Evolutionary conservation across 92 coral and sea anemone genomes (phyloP).

Genomic region (Plumapathes pennacea): DNA sequence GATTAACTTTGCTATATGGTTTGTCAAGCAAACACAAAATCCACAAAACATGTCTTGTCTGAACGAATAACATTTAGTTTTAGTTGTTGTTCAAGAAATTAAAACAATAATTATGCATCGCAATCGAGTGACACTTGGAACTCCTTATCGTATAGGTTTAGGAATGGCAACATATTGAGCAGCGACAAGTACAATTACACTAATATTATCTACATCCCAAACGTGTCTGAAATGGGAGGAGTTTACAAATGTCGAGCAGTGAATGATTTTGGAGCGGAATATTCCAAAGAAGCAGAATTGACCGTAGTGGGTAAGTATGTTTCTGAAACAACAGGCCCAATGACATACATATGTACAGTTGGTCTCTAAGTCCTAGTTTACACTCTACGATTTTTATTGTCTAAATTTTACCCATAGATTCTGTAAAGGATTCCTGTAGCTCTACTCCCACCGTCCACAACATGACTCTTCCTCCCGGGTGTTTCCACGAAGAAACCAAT

Average conservation of each 20-base stretch:
- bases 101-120: no score
- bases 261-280: constrained; percentile 45
- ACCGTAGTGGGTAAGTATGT: constrained; percentile 24
- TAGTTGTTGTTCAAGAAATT: no score
- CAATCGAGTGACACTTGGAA: no score
- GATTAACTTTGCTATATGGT: no score
- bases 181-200: neutral
- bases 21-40: no score
- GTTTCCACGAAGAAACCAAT: constrained; percentile 18
- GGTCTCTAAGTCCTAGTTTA: no score
- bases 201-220: neutral
- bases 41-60: no score
- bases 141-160: constrained; percentile 16
- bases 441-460: neutral
- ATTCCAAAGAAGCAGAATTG: constrained; percentile 27
- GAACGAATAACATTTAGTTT: no score
- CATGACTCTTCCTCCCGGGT: constrained; percentile 35
- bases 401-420: constrained; percentile 1
- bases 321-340: neutral
- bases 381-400: no score
- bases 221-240: constrained; percentile 9
- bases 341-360: neutral
- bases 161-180: neutral
- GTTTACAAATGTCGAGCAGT: constrained; percentile 40
- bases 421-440: constrained; percentile 22